Evolutionary conservation across 2,113 vertebrate species (phyloP), one percentile per base, ranked within the genome.

Genomic region (Taurulus bubalis): DNA sequence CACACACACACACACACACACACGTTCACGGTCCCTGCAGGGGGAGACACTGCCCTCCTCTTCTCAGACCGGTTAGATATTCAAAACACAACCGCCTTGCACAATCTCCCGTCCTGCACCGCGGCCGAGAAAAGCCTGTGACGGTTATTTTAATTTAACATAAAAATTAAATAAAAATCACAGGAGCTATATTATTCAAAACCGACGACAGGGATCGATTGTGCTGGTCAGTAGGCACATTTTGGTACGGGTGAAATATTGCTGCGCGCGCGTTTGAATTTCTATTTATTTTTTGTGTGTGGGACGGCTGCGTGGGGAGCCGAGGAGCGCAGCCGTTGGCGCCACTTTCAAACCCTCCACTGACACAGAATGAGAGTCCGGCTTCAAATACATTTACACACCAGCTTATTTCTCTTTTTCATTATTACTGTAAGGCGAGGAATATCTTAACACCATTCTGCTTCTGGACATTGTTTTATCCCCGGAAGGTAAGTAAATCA

Each of bases 321-420:
- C 2, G 85, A 63, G 74, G 83, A 75, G 73, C 73, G 14, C 36
- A 22, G 82, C 71, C 12, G 65, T 92, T 93, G 94, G 94, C 94
- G 94, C 94, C 93, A 93, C 90, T 93, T 94, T 94, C 93, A 94
- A 94, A 94, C 84, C 53, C 71, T 89, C 73, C 87, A 69, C 89
- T 72, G 87, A 83, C 80, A 82, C 88, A 90, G 91, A 90, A 77
- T 84, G 88, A 91, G 85, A 88, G 77, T 76, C 79, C 66, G 76
- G 83, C 83, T 86, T 86, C 72, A 83, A 88, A 92, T 74, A 85
- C 75, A 82, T 71, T 85, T 77, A 81, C 65, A 85, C 79, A 26
- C 28, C 47, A 70, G 42, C 72, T 82, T 7, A 67, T 80, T 87
- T 16, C 18, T 58, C 58, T 56, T 89, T 84, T 69, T 42, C 51